Conservation (phyloP, 92 coral and sea anemone species). For the Siderastrea siderea region DNA sequence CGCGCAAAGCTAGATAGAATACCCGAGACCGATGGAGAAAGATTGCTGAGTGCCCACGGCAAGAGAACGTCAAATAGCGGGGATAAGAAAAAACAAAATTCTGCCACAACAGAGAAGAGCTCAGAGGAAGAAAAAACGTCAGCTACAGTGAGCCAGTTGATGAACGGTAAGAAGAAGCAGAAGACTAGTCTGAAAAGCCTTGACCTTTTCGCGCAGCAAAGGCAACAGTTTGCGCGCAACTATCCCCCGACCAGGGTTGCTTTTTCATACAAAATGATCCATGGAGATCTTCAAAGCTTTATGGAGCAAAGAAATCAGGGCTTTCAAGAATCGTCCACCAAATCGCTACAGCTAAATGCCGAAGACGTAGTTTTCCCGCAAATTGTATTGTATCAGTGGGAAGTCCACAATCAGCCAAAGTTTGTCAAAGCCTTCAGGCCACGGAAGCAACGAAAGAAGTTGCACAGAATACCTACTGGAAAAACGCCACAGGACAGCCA, state of each 20-base stretch:
- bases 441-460: background rate
- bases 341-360: background rate
- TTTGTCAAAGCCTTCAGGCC: background rate
- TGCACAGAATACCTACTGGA: slow-evolving; percentile 9
- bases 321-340: background rate
- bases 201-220: slow-evolving; percentile 26
- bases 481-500: background rate
- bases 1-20: slow-evolving; percentile 11
- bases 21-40: slow-evolving; percentile 37
- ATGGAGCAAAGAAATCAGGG: too few species aligned
- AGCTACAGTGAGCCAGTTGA: background rate
- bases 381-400: slow-evolving; percentile 43
- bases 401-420: slow-evolving; percentile 22
- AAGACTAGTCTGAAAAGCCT: background rate
- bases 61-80: slow-evolving; percentile 12
- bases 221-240: background rate
- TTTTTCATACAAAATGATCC: slow-evolving; percentile 14
- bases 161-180: background rate
- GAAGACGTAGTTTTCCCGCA: background rate
- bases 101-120: background rate
- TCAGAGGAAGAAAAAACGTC: background rate
- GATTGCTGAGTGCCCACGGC: background rate
- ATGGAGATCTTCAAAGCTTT: background rate
- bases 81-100: background rate
- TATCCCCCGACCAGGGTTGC: slow-evolving; percentile 19